These are phyloP conservation scores for Diplosoma virens DNA, from an alignment of 23 tunicate genomes.

Conservation along the genomic window DNA sequence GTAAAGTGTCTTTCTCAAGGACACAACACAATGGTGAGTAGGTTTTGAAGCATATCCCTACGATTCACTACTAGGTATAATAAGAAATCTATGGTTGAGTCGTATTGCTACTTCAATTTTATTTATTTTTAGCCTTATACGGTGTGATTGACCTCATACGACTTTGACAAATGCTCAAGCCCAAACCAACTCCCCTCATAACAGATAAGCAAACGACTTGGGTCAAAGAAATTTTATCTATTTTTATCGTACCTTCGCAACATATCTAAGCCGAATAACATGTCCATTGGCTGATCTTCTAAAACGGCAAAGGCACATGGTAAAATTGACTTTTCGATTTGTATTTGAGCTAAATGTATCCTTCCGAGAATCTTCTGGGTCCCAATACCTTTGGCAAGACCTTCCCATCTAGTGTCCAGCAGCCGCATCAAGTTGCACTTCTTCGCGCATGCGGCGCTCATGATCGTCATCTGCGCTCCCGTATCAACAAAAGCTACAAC, in stretches of 20 bases:
- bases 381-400: conserved; percentile 71
- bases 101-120: too few species aligned
- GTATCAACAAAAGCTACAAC: conserved; percentile 91
- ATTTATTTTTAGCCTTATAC: too few species aligned
- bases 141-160: too few species aligned
- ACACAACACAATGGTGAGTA: too few species aligned
- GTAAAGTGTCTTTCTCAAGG: too few species aligned
- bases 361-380: conserved; percentile 81
- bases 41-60: too few species aligned
- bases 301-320: conserved; percentile 76
- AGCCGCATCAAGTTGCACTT: conserved; percentile 69
- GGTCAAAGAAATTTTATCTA: too few species aligned
- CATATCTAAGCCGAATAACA: conserved; percentile 77
- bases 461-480: conserved; percentile 96
- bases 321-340: conserved; percentile 70
- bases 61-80: too few species aligned
- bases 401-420: conserved; percentile 70
- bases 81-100: too few species aligned
- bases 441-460: conserved; percentile 85
- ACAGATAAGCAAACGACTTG: too few species aligned
- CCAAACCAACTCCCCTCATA: too few species aligned
- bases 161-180: too few species aligned
- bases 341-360: conserved; percentile 87
- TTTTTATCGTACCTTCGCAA: conserved; percentile 68
- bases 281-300: conserved; percentile 67